Percentiles rank a stretch among this genome's conserved stretches.
phyloP scores from a whole-genome alignment of 2,113 vertebrate genomes.

The Narcine bancroftii region DNA sequence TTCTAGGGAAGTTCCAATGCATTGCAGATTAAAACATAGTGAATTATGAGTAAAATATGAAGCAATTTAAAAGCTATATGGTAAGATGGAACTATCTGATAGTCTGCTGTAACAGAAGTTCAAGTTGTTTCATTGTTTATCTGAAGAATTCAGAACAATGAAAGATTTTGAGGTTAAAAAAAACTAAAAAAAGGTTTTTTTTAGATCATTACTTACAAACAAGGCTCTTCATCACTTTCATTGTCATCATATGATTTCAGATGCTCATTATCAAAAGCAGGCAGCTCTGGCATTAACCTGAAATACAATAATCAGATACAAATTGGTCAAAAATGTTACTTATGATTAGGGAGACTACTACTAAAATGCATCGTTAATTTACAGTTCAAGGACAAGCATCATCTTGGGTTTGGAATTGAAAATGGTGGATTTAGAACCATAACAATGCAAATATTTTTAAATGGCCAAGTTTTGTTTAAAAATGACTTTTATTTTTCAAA shows the following conservation, averaged over 20 bases:
- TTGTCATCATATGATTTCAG: constrained; percentile 66
- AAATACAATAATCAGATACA: background rate
- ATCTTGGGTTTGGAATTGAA: background rate
- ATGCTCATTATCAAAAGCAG: constrained; percentile 77
- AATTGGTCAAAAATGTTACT: background rate
- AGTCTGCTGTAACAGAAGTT: background rate
- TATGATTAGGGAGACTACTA: background rate
- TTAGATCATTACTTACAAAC: constrained; percentile 63
- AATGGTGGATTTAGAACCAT: background rate
- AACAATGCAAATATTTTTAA: background rate
- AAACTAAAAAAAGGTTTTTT: background rate
- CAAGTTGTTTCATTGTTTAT: background rate
- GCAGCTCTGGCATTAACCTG: constrained; percentile 86
- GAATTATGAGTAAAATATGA: background rate
- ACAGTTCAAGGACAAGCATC: background rate
- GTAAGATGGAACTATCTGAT: background rate
- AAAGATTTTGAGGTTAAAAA: background rate
- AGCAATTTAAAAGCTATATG: background rate
- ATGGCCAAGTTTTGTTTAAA: background rate
- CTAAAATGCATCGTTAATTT: background rate
- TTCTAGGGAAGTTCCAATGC: background rate
- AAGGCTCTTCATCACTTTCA: constrained; percentile 79
- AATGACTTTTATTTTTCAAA: background rate
- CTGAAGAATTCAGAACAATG: background rate
- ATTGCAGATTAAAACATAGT: background rate